Conservation (phyloP, 2,888 invertebrate species). For the Trichogramma evanescens region DNA sequence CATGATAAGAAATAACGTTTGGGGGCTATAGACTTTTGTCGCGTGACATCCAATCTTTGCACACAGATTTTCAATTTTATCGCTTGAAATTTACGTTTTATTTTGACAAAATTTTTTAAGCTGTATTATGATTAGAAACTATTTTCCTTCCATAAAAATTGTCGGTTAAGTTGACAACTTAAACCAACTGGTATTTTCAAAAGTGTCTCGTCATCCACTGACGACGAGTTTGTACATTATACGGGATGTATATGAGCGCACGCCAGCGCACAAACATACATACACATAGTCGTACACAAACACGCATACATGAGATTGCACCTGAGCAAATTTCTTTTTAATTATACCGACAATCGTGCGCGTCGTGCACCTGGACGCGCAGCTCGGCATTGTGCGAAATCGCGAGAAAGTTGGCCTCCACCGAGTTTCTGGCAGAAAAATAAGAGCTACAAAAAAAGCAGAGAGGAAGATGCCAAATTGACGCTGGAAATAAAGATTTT, state of each 20-base stretch:
- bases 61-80: too few species aligned
- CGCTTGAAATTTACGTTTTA: too few species aligned
- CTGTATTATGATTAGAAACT: too few species aligned
- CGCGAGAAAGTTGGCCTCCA: not conserved
- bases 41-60: too few species aligned
- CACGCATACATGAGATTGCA: constrained; percentile 27
- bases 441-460: not conserved
- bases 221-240: constrained; percentile 19
- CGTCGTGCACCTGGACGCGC: constrained; percentile 22
- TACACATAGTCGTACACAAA: constrained; percentile 16
- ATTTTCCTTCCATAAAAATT: too few species aligned
- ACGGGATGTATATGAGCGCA: too few species aligned
- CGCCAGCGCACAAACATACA: too few species aligned
- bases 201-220: constrained; percentile 41
- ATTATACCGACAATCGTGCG: constrained; percentile 19
- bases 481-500: too few species aligned
- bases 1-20: too few species aligned
- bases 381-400: not conserved
- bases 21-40: too few species aligned
- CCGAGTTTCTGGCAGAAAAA: not conserved
- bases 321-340: constrained; percentile 43
- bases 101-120: too few species aligned
- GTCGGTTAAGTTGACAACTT: too few species aligned
- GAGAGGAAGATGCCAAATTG: not conserved
- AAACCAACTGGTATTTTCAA: constrained; percentile 27